Conservation (phyloP, 2,888 invertebrate species). For the Yponomeuta sedellus region DNA sequence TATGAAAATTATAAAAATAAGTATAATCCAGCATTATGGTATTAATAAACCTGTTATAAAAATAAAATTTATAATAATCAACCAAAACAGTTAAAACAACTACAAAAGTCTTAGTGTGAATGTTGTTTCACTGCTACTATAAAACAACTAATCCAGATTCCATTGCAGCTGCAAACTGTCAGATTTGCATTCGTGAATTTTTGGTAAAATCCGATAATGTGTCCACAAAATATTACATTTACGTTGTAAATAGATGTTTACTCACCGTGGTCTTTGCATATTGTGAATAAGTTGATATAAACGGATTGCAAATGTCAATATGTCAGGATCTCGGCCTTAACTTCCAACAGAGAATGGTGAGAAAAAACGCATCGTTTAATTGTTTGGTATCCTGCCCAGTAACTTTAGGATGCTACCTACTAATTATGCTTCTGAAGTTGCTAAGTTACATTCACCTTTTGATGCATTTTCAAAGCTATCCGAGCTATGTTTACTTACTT, state of each 20-base stretch:
- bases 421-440: neutral
- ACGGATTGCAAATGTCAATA: conserved; percentile 76
- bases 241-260: conserved; percentile 12
- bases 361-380: conserved; percentile 20
- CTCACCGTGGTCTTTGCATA: conserved; percentile 2
- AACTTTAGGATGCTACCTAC: neutral
- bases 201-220: conserved; percentile 10
- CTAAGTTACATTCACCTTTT: conserved; percentile 1
- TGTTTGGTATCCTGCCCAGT: neutral
- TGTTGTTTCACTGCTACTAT: neutral
- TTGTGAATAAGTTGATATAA: conserved; percentile 27
- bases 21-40: neutral
- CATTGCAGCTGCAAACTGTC: conserved; percentile 11
- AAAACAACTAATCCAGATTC: neutral
- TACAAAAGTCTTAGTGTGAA: neutral
- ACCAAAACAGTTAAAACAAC: neutral
- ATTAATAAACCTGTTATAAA: neutral
- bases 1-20: neutral
- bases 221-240: conserved; percentile 8
- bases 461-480: neutral
- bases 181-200: conserved; percentile 6
- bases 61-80: neutral
- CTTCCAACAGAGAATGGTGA: conserved; percentile 76
- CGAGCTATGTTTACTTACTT: neutral
- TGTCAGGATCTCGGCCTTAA: conserved; percentile 77